A percentile compares a stretch with the other conserved stretches of the same genome.
phyloP scores from a whole-genome alignment of 2,113 vertebrate genomes.

The Burhinus bistriatus region DNA sequence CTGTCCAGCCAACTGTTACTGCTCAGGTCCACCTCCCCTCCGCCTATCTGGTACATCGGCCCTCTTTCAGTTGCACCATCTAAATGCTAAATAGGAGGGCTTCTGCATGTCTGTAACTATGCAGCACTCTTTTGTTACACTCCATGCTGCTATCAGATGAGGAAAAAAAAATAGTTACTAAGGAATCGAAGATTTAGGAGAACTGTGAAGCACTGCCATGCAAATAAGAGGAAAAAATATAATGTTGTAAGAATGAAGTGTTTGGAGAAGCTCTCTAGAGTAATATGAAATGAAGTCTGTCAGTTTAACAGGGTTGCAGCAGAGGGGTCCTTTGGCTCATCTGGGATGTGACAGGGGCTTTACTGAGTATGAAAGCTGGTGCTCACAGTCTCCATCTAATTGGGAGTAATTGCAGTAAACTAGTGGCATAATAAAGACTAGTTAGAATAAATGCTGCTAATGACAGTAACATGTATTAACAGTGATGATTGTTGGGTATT shows the following conservation, averaged over 20 bases:
- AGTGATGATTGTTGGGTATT: background rate
- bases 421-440: background rate
- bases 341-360: background rate
- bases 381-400: background rate
- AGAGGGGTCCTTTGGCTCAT: background rate
- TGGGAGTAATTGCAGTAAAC: background rate
- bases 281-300: background rate
- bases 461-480: background rate
- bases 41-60: background rate
- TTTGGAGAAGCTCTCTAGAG: background rate
- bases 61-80: background rate
- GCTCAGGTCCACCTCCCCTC: background rate
- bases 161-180: background rate
- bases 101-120: background rate
- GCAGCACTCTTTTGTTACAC: background rate
- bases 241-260: background rate
- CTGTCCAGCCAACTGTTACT: background rate
- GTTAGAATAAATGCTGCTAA: background rate
- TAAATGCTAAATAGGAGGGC: slow-evolving; percentile 2
- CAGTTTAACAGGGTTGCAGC: background rate
- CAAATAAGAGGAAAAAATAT: background rate
- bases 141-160: background rate
- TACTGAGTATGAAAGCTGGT: background rate
- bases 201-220: background rate
- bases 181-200: background rate